Evolutionary conservation across 2,888 invertebrate species (phyloP), one percentile per base, ranked within the genome.

Genomic region (Ganaspis brasiliensis): DNA sequence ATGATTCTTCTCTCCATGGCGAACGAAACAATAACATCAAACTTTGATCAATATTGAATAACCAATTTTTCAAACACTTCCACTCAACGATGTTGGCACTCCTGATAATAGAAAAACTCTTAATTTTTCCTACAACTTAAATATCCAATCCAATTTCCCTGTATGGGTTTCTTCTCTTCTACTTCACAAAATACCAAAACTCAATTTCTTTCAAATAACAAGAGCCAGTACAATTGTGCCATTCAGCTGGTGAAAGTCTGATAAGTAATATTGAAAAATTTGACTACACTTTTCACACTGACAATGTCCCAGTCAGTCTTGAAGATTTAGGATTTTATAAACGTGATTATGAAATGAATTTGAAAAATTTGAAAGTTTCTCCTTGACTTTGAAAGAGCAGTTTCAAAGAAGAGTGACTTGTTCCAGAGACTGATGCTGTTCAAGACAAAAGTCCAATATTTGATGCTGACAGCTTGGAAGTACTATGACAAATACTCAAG

Each of bases 1-100:
- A 89, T 82, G 75, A 90, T 91, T 83, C 87, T 90, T 84, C 87
- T 87, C 86, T 90, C 89, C 91, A 91, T 91, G 78, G 75, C 82
- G 83, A 78, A 73, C 8, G 19, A 26, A 83, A 76, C 67, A 14
- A 21, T 16, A 26, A 49, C 10, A 12, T 72, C 21, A 26, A 63
- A 40, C 14, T 70, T 16, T 76, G 49, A 35, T 40, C 10, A 21
- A 26, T 2, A 49, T 12, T 21, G 37, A n/a, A 12, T 1, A 12
- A 75, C 12, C 14, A 21, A 40, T 10, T 24, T 49, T 45, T 2
- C 35, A 24, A 31, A 35, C 73, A 26, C 16, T 52, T 16, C 14
- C 31, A 73, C 45, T 61, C 45, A 52, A 52, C 0, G 16, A 52
- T 52, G 1, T 31, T 6, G 31, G 6, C 31, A 31, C 31, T 31